Evolutionary conservation across 2,113 vertebrate genomes (phyloP), one percentile per base, ranked within the genome.

Genomic region (Propithecus coquereli): DNA sequence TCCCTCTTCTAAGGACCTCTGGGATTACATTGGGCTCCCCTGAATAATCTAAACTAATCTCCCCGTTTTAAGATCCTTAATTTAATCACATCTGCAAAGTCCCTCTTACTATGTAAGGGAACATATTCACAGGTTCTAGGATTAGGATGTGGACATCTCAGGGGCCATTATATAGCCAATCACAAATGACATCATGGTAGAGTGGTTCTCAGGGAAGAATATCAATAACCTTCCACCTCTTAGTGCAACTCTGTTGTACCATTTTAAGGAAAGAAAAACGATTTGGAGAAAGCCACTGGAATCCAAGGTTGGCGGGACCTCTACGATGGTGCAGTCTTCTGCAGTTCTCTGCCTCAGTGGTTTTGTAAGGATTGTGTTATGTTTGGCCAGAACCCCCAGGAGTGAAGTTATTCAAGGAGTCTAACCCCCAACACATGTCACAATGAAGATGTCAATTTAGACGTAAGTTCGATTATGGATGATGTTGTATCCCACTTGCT

Each of bases 71-170:
- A n/a, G 23, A 43, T 16, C 11, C 3, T 52, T 73, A 10, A 45
- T 34, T 45, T 77, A 12, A 45, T 34, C 11, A 8, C 17, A 3
- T 6, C 27, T 7, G 1, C 25, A 34, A 47, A 90, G 32, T 34
- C 68, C 12, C 20, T 43, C 50, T 63, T 34, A 3, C n/a, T 30
- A 8, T 0, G 2, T 12, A 22, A 45, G 27, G 20, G 9, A 22
- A 74, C 45, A 4, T 20, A 1, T 6, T 73, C 83, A 22, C 47
- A 65, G 59, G 63, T 45, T 84, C 77, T 23, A 9, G 34, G 2
- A 43, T 37, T 1, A 34, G 50, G 34, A 7, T 0, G 0, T 37
- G 37, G 43, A 2, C n/a, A 3, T 68, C 22, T 63, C 6, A 37
- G 71, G 17, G 25, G 3, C 27, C 34, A 2, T n/a, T 23, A 13